phyloP scores from a whole-genome alignment of 2,888 invertebrate genomes.

The Gastrophysa polygoni region DNA sequence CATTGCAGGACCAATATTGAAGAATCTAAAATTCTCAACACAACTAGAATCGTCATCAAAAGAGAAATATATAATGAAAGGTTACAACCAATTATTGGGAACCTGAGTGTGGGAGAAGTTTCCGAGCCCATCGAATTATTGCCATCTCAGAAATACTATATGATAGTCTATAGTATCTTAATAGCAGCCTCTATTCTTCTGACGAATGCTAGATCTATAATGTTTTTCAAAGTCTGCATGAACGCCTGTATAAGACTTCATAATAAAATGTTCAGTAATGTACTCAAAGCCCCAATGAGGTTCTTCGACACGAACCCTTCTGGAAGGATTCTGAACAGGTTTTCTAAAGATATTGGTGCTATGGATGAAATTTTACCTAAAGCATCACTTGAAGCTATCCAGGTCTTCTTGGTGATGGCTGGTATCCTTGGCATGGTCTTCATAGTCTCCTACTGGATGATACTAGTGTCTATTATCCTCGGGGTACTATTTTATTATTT shows the following conservation, averaged over 20 bases:
- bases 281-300: slow-evolving; percentile 76
- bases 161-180: slow-evolving; percentile 66
- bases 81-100: background rate
- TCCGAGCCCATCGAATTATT: background rate
- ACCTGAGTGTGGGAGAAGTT: background rate
- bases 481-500: slow-evolving; percentile 68
- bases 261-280: slow-evolving; percentile 76
- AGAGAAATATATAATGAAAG: background rate
- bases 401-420: slow-evolving; percentile 70
- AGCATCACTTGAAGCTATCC: slow-evolving; percentile 67
- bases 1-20: slow-evolving; percentile 2
- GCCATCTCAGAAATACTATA: slow-evolving; percentile 46
- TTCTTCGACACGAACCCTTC: slow-evolving; percentile 84
- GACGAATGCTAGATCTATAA: slow-evolving; percentile 68
- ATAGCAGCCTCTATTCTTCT: slow-evolving; percentile 66
- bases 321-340: slow-evolving; percentile 83
- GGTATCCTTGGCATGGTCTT: slow-evolving; percentile 76
- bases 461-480: slow-evolving; percentile 67
- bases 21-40: background rate
- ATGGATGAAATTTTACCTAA: slow-evolving; percentile 75
- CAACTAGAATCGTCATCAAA: background rate
- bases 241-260: slow-evolving; percentile 77
- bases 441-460: slow-evolving; percentile 71
- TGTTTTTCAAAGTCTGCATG: slow-evolving; percentile 78
- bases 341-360: slow-evolving; percentile 82